These are phyloP conservation scores for Holacanthella duospinosa DNA, from an alignment of 2,888 invertebrate species.

Conservation along the genomic window DNA sequence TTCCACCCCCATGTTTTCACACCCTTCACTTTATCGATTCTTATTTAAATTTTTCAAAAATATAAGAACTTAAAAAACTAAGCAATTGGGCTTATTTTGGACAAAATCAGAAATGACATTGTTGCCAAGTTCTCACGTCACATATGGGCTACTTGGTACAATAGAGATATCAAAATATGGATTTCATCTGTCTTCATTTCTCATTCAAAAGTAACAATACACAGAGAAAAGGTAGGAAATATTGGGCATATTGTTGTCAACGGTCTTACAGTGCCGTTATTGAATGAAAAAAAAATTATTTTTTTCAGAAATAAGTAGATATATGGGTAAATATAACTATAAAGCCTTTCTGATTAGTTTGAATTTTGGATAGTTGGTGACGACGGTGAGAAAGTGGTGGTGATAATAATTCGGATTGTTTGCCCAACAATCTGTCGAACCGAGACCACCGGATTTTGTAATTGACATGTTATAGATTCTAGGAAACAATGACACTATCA, in stretches of 20 bases:
- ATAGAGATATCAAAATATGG: slow-evolving; percentile 3
- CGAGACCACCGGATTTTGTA: neutral
- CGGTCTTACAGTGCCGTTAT: too few species aligned
- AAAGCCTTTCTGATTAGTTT: too few species aligned
- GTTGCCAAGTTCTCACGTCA: neutral
- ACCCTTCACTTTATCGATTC: too few species aligned
- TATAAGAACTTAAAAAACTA: too few species aligned
- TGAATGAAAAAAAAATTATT: too few species aligned
- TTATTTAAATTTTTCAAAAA: too few species aligned
- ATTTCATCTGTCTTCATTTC: slow-evolving; percentile 3
- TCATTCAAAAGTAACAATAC: neutral
- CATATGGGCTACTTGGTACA: neutral
- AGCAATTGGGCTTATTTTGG: too few species aligned
- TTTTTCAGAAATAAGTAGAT: neutral
- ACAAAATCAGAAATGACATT: too few species aligned
- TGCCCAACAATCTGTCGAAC: neutral
- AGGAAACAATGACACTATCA: neutral
- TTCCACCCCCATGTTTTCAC: too few species aligned
- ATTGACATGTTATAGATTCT: neutral
- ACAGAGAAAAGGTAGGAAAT: neutral
- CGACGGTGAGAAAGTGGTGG: neutral
- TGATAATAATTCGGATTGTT: neutral
- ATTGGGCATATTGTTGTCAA: neutral
- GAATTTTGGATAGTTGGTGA: neutral
- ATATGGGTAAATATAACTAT: neutral